phyloP scores from a whole-genome alignment of 2,113 vertebrate genomes.

The Cromileptes altivelis region DNA sequence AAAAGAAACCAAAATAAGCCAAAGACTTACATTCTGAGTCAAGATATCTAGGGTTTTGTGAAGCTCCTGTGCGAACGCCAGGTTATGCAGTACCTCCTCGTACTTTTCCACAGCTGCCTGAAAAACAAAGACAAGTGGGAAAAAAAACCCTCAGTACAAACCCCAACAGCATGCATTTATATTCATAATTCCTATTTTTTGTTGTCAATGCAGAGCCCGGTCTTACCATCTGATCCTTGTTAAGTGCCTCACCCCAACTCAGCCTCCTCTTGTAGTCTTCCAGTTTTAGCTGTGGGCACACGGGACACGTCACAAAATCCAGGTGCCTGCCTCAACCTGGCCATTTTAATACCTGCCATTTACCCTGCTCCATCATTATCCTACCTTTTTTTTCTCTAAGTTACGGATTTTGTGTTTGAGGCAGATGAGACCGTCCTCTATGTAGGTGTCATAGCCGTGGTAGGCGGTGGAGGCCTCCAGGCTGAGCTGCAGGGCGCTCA shows the following conservation, averaged over 20 bases:
- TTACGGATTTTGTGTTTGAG: constrained; percentile 98
- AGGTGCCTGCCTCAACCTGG: neutral
- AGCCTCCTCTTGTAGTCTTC: constrained; percentile 90
- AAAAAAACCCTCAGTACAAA: neutral
- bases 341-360: neutral
- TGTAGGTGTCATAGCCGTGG: constrained; percentile 93
- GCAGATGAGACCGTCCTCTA: constrained; percentile 96
- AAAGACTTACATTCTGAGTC: constrained; percentile 91
- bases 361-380: neutral
- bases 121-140: neutral
- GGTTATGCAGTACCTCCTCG: constrained; percentile 93
- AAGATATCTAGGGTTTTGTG: constrained; percentile 91
- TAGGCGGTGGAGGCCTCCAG: constrained; percentile 83
- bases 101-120: constrained; percentile 95
- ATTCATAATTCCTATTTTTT: too few species aligned
- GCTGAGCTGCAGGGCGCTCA: constrained; percentile 82
- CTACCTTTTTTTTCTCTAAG: constrained; percentile 98
- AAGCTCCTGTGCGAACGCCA: constrained; percentile 95
- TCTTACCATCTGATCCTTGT: constrained; percentile 90
- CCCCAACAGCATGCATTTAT: accelerated
- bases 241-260: constrained; percentile 85
- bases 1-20: too few species aligned
- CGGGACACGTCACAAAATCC: neutral
- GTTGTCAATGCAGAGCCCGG: accelerated
- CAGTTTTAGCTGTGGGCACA: constrained; percentile 86